Evolutionary conservation across 2,113 vertebrate species (phyloP), one percentile per base, ranked within the genome.

Genomic region (Bubo blakistoni): DNA sequence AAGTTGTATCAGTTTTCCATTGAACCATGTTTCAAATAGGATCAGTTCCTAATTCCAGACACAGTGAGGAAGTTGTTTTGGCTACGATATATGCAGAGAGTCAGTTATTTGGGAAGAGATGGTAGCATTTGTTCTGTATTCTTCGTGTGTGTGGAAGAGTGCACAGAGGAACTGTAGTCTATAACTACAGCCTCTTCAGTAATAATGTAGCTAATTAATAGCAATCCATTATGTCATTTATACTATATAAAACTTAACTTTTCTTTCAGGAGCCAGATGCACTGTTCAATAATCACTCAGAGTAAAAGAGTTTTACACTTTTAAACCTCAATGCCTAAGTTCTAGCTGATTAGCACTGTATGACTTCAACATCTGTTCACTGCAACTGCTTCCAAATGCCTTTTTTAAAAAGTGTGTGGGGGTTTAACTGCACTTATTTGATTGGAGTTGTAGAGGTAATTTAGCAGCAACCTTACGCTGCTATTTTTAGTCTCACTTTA

Each of bases 261-360:
- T 81, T 92, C 65, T 89, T 92, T 76, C 49, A 95, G 61, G 27
- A 81, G 36, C 69, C 81, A 94, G 93, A 72, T 82, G 81, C 40
- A 17, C 36, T 57, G 10, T 81, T 87, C 70, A 82, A 36, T 84
- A 87, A 96, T 85, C 57, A 84, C 26, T 79, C 52, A 72, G 40
- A 79, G 25, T 27, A 87, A 92, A 94, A 80, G 57, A 32, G 15
- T 25, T 92, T 89, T 91, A 67, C 24, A 67, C 47, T 81, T 96
- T 84, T 79, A 95, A 92, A 94, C 62, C 36, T 90, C 63, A 76
- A 2, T 69, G 70, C 40, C 40, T 79, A 71, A 87, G 78, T 95
- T 96, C 84, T 94, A 82, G 57, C 36, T 97, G 90, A 85, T 96
- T 73, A 91, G 61, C 40, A 85, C 26, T 94, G 93, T 94, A 92